Base-by-base conservation (phyloP, 2,797 vertebrate species). In the Malurus splendens region DNA sequence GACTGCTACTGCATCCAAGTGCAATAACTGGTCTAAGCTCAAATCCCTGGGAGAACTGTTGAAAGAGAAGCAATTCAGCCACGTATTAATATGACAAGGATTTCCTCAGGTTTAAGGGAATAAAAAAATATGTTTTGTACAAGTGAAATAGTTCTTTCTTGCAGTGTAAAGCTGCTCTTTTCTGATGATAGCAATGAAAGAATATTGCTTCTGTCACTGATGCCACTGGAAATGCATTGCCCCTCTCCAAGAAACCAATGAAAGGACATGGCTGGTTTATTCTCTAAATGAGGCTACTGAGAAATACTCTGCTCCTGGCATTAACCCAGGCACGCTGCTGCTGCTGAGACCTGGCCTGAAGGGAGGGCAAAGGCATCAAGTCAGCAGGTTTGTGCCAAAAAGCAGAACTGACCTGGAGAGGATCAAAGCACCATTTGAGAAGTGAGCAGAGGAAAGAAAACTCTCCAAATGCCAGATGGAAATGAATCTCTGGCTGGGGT, bases 131-230 rank as follows among this genome's bases (percentile, higher is more conserved):
- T 3, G 44, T 50, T 71, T 85, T 54, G 39, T 85, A 78, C 33
- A 76, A 89, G 82, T 73, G 68, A 81, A 90, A 71, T 66, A 66
- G 70, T 74, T 83, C 75, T 82, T 91, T 74, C 77, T 73, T 61
- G 38, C 75, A 64, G 57, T 62, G 74, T 67, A 71, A 88, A 95
- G 67, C 86, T 44, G 65, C 75, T 86, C 52, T 86, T 93, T 87
- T 81, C 77, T 83, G 86, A 18, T 86, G 89, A 92, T 39, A 80
- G 91, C 93, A 89, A 91, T 78, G 89, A 93, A 93, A 90, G 93
- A 81, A 90, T 93, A 95, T 94, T 95, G 85, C 82, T 91, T 91
- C 90, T 94, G 94, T 92, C 93, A 91, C 76, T 73, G 93, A 94
- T 92, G 89, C 88, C 73, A 78, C 82, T 85, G 84, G 79, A 90